Conservation (phyloP, 2,888 invertebrate species). For the Xylocampa areola region DNA sequence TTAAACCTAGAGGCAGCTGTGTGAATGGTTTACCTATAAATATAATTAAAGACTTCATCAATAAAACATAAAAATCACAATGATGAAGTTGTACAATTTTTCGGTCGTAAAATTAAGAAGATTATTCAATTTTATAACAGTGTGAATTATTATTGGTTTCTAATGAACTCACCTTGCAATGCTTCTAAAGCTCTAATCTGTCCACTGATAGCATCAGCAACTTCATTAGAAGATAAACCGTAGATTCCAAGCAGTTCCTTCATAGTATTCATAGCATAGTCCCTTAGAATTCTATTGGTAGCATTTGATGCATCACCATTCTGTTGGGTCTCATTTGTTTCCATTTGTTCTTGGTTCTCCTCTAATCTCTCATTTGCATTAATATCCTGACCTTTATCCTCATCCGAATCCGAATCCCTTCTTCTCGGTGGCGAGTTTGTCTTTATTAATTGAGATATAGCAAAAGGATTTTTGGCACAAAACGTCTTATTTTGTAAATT, state of each 20-base stretch:
- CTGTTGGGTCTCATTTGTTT: constrained; percentile 73
- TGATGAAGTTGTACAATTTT: constrained; percentile 26
- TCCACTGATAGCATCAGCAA: constrained; percentile 92
- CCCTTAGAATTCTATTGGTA: constrained; percentile 91
- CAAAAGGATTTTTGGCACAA: constrained; percentile 90
- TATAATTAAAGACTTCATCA: constrained; percentile 30
- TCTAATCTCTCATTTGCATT: constrained; percentile 86
- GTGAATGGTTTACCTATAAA: constrained; percentile 83
- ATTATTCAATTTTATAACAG: constrained; percentile 43
- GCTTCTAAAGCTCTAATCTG: constrained; percentile 92
- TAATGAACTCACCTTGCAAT: constrained; percentile 90
- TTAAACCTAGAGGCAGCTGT: constrained; percentile 82
- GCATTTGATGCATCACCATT: constrained; percentile 84
- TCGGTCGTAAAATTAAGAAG: constrained; percentile 42
- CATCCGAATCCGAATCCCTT: constrained; percentile 87
- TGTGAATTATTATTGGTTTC: constrained; percentile 41
- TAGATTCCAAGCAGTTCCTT: constrained; percentile 94
- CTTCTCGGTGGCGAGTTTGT: constrained; percentile 88
- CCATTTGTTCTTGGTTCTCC: constrained; percentile 74
- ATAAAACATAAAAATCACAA: constrained; percentile 26
- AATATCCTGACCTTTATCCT: constrained; percentile 86
- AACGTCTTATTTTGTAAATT: constrained; percentile 87
- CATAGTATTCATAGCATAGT: constrained; percentile 95
- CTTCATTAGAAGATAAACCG: constrained; percentile 92
- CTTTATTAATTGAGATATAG: constrained; percentile 89